Evolutionary conservation across 30 jellyfish, hydroid and myxozoan genomes (phyloP), one percentile per base, ranked within the genome.

Genomic region (Hydractinia echinata): DNA sequence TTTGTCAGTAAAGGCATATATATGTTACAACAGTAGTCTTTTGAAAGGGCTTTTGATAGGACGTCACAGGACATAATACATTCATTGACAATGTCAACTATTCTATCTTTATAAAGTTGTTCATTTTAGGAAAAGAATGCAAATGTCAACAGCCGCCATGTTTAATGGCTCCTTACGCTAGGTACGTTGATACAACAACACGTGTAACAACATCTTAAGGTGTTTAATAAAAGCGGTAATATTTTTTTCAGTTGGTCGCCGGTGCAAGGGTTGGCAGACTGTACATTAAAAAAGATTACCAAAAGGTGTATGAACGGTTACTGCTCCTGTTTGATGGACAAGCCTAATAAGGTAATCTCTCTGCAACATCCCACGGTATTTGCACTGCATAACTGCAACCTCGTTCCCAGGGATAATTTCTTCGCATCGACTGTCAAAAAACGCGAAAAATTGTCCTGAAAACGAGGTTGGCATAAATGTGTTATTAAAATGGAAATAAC

Each of bases 251-350:
- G 74, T 64, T 64, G 74, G 74, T n/a, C 51, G 51, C 3, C 39
- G 74, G 74, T 51, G 0, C 9, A 64, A 13, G 74, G 74, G 39
- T 64, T 44, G 74, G 4, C 51, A 7, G 18, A 64, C 4, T 64
- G 74, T 51, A n/a, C 74, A n/a, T 64, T 64, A 51, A 64, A 64
- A 51, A 13, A 44, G 7, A 7, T 64, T 6, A 51, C 3, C 39
- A 64, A 64, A 64, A 64, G 74, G 39, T 64, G 74, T 64, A 64
- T n/a, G 39, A n/a, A 7, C 18, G 74, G 74, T 64, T 44, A 51
- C 7, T 64, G 74, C 39, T 64, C 39, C 39, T 64, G 74, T 64
- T 13, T 64, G 6, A 7, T 64, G 74, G 74, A 64, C 39, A 51
- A 44, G 16, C 74, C 74, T 6, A 51, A 13, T n/a, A 64, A 64